phyloP scores from a whole-genome alignment of 2,888 invertebrate genomes.

The Ophion ventricosus region DNA sequence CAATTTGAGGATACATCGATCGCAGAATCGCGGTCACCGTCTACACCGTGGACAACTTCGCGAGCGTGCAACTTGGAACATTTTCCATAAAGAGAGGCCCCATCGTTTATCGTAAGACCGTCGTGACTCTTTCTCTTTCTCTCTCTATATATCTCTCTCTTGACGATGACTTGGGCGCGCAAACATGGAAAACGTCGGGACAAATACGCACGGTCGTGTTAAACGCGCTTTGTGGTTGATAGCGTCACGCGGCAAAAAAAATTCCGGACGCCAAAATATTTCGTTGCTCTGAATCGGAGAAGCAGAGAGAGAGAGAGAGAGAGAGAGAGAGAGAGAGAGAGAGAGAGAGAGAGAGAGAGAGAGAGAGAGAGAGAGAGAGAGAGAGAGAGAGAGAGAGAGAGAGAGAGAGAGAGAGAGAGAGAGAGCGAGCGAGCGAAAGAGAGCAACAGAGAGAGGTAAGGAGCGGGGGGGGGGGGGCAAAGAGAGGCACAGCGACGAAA shows the following conservation, averaged over 20 bases:
- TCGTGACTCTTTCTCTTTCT: constrained; percentile 34
- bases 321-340: no score
- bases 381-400: no score
- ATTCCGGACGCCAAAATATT: no score
- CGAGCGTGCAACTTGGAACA: constrained; percentile 10
- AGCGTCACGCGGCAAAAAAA: background rate
- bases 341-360: no score
- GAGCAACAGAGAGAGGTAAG: no score
- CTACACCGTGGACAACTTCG: background rate
- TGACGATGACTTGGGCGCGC: constrained; percentile 38
- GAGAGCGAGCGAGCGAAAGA: no score
- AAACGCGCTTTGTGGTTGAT: background rate
- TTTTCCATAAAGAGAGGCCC: constrained; percentile 28
- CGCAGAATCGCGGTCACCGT: constrained; percentile 57
- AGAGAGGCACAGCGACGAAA: no score
- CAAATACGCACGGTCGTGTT: constrained; percentile 13
- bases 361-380: no score
- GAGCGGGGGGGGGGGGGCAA: no score
- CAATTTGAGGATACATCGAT: constrained; percentile 57
- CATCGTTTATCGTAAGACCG: constrained; percentile 38
- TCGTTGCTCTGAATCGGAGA: no score
- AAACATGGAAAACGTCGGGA: constrained; percentile 45
- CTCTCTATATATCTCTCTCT: constrained; percentile 8
- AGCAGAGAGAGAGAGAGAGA: no score
- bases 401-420: no score